Percentiles rank a stretch among this genome's conserved stretches.
Conservation (phyloP, 2,888 invertebrate genomes). For the Clepsis dumicolana region DNA sequence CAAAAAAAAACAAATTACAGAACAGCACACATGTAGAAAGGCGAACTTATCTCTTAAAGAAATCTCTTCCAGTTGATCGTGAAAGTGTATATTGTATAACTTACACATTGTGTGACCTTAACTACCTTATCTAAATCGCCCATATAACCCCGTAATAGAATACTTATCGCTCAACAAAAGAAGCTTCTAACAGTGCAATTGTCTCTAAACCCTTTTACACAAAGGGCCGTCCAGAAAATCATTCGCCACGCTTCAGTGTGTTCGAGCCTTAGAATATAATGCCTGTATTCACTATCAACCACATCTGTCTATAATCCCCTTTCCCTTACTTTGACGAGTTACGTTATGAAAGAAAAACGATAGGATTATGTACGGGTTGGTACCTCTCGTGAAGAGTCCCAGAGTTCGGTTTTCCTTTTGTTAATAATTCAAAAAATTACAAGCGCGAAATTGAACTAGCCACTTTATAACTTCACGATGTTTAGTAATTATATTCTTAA, state of each 20-base stretch:
- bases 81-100: not conserved
- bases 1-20: too few species aligned
- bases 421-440: too few species aligned
- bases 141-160: not conserved
- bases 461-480: too few species aligned
- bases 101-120: not conserved
- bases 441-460: too few species aligned
- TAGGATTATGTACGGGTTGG: not conserved
- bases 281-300: conserved; percentile 2
- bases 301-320: not conserved
- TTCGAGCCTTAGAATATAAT: not conserved
- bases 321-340: not conserved
- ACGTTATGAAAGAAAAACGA: not conserved
- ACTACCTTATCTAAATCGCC: not conserved
- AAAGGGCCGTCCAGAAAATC: conserved; percentile 6
- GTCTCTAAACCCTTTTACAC: conserved; percentile 37
- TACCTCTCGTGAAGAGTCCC: too few species aligned
- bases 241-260: conserved; percentile 21
- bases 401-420: too few species aligned
- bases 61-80: too few species aligned
- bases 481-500: too few species aligned
- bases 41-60: too few species aligned
- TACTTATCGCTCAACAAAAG: conserved; percentile 10
- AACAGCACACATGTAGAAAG: too few species aligned
- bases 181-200: conserved; percentile 23